phyloP scores from a whole-genome alignment of 2,888 invertebrate species.

The Julus scandinavius region DNA sequence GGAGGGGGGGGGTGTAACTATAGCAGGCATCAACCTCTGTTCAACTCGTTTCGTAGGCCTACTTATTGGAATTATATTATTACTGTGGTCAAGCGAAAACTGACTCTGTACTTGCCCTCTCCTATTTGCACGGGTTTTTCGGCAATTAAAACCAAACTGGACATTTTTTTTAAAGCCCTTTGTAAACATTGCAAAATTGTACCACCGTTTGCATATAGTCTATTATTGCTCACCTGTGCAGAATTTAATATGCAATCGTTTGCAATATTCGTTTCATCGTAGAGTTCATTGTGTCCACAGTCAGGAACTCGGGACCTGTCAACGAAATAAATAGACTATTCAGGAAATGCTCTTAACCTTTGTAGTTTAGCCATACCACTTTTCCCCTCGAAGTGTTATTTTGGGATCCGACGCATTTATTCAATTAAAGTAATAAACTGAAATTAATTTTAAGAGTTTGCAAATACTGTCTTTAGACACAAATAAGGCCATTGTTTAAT shows the following conservation, averaged over 20 bases:
- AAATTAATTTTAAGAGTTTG: too few relatives aligned
- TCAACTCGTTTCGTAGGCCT: slow-evolving; percentile 22
- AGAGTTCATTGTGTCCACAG: background rate
- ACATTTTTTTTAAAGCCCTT: background rate
- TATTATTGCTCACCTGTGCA: background rate
- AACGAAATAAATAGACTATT: background rate
- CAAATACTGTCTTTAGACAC: too few relatives aligned
- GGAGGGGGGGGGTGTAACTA: background rate
- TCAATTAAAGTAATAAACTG: too few relatives aligned
- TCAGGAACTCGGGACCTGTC: background rate
- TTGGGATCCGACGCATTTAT: background rate
- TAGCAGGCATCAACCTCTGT: slow-evolving; percentile 42
- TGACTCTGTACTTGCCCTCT: background rate
- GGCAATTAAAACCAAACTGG: background rate
- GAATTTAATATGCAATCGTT: too few relatives aligned
- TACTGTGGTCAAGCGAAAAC: background rate
- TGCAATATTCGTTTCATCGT: too few relatives aligned
- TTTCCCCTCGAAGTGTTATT: background rate
- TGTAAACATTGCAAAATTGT: background rate
- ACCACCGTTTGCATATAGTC: background rate
- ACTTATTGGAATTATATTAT: slow-evolving; percentile 3
- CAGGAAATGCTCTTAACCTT: too few relatives aligned
- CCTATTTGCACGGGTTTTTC: background rate
- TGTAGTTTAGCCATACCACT: background rate
- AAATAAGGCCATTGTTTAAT: too few relatives aligned